These are phyloP conservation scores for Monopis laevigella DNA, from an alignment of 2,888 invertebrate species.

Conservation along the genomic window DNA sequence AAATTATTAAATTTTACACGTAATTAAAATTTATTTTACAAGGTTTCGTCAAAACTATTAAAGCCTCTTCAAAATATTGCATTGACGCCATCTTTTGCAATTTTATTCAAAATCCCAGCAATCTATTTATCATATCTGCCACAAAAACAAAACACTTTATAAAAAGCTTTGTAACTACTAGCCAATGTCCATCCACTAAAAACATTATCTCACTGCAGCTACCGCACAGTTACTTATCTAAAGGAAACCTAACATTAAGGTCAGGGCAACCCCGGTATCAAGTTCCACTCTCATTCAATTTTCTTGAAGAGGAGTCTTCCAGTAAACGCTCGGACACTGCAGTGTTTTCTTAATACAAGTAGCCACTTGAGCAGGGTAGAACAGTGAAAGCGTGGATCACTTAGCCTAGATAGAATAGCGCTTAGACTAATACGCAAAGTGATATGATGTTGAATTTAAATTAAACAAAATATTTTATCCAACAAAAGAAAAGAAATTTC, in stretches of 20 bases:
- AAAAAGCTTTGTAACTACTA: background rate
- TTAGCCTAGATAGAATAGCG: slow-evolving; percentile 5
- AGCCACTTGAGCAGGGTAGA: background rate
- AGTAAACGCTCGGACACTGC: slow-evolving; percentile 11
- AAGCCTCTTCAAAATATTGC: too few species aligned
- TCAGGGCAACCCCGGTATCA: background rate
- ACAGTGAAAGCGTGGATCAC: background rate
- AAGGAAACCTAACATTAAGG: background rate
- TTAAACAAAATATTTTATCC: too few species aligned
- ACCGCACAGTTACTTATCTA: background rate
- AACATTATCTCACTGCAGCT: background rate
- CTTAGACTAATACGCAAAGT: too few species aligned
- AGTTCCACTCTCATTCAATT: slow-evolving; percentile 23
- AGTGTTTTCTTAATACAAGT: background rate
- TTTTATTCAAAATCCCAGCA: too few species aligned
- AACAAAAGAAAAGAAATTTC: too few species aligned
- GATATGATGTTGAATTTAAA: too few species aligned
- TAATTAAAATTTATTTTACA: too few species aligned
- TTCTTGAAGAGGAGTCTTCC: slow-evolving; percentile 18
- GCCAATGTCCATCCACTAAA: background rate
- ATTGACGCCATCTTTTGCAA: too few species aligned
- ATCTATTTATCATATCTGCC: too few species aligned
- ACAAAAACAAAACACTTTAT: too few species aligned
- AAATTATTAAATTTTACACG: too few species aligned
- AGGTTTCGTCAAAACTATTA: too few species aligned